Conservation (phyloP, 2,888 invertebrate genomes). For the Adela reaumurella region DNA sequence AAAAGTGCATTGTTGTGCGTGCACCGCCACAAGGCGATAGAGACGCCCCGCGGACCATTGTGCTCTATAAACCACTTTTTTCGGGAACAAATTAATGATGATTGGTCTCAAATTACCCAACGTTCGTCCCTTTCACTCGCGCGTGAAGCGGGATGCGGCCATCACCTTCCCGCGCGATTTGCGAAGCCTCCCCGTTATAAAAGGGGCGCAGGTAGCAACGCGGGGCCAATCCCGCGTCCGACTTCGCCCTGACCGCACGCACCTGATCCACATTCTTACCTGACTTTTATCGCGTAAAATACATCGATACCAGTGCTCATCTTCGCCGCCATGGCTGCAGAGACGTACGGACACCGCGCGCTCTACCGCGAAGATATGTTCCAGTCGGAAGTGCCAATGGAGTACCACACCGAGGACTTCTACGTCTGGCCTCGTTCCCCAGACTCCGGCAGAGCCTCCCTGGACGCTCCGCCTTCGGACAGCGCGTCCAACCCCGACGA, state of each 20-base stretch:
- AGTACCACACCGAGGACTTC: conserved; percentile 42
- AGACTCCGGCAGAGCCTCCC: conserved; percentile 47
- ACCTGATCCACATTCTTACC: conserved; percentile 17
- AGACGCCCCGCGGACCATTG: neutral
- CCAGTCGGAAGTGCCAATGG: conserved; percentile 41
- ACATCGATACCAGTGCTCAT: neutral
- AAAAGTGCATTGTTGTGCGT: neutral
- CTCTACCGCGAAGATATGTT: conserved; percentile 44
- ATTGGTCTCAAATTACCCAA: conserved; percentile 53
- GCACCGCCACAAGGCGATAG: neutral
- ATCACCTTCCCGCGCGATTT: conserved; percentile 28
- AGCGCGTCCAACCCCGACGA: conserved; percentile 42
- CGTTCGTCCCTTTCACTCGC: conserved; percentile 25
- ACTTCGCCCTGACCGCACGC: conserved; percentile 30
- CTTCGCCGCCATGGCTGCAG: conserved; percentile 33
- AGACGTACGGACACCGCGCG: conserved; percentile 50
- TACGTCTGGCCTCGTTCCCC: conserved; percentile 50
- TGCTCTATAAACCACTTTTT: neutral
- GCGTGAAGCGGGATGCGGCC: conserved; percentile 16
- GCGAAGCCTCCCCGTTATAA: conserved; percentile 35
- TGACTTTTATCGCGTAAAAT: conserved; percentile 4
- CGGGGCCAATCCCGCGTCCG: conserved; percentile 35
- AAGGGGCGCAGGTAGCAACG: conserved; percentile 40
- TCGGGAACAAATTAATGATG: conserved; percentile 42
- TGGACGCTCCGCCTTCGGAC: conserved; percentile 54